These are phyloP conservation scores for Alosa alosa DNA, from an alignment of 2,113 vertebrate genomes.

Conservation along the genomic window DNA sequence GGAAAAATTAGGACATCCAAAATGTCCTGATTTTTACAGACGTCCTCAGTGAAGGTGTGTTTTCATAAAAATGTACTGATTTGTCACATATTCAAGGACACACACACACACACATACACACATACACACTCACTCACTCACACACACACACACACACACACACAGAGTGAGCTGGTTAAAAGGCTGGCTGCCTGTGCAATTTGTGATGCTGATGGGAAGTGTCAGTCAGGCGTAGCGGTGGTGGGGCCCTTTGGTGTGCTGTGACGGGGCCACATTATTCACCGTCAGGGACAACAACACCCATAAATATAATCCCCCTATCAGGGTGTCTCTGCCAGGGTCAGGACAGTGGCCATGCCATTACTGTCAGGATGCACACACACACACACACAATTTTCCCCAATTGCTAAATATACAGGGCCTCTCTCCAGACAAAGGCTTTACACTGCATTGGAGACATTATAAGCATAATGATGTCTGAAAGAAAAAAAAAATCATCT, in stretches of 20 bases:
- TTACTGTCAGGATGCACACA: neutral
- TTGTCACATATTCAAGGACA: no score
- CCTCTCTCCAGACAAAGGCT: no score
- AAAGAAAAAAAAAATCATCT: no score
- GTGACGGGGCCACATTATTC: neutral
- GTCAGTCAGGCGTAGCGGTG: neutral
- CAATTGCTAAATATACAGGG: neutral
- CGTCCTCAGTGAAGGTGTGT: no score
- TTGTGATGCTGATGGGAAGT: neutral
- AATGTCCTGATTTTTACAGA: no score
- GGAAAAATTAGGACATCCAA: no score
- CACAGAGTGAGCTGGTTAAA: neutral
- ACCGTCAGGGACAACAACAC: neutral
- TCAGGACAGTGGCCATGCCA: neutral
- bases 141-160: conserved; percentile 19
- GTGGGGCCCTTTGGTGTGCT: neutral
- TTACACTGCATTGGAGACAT: neutral
- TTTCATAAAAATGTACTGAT: no score
- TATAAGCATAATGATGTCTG: neutral
- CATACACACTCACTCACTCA: neutral
- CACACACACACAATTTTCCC: conserved; percentile 17
- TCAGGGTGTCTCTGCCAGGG: neutral
- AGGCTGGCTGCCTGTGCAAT: neutral
- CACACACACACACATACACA: neutral
- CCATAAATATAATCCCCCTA: conserved; percentile 12